Evolutionary conservation across 35 echinoderm and acorn worm species (phyloP).

Genomic region (Nesometra sesokonis): DNA sequence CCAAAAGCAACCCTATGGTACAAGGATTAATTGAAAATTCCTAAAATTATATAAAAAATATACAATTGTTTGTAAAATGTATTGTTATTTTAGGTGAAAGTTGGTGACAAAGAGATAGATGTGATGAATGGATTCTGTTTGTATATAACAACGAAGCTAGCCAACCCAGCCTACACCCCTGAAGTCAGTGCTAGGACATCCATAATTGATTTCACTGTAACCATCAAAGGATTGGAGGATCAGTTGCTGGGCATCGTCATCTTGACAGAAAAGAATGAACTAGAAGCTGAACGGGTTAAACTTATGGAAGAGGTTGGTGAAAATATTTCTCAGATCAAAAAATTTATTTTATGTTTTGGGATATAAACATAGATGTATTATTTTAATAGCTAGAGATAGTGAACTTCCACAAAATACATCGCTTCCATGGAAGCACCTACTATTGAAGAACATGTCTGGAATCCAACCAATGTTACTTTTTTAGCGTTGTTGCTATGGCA

Average conservation of each 20-base stretch:
- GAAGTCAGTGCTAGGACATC: constrained; percentile 88
- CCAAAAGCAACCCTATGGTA: too few relatives aligned
- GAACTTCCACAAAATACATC: too few relatives aligned
- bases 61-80: neutral
- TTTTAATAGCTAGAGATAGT: too few relatives aligned
- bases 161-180: constrained; percentile 90
- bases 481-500: too few relatives aligned
- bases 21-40: too few relatives aligned
- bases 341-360: too few relatives aligned
- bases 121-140: constrained; percentile 57
- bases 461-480: too few relatives aligned
- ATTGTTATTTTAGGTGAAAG: constrained; percentile 61
- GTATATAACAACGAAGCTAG: constrained; percentile 95
- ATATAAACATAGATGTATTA: too few relatives aligned
- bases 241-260: constrained; percentile 91
- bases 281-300: constrained; percentile 80
- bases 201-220: constrained; percentile 93
- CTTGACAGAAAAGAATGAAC: constrained; percentile 92
- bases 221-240: constrained; percentile 89
- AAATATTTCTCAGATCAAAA: neutral
- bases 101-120: constrained; percentile 94
- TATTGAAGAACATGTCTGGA: too few relatives aligned
- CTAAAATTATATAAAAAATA: too few relatives aligned
- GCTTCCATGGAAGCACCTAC: too few relatives aligned
- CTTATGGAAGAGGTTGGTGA: constrained; percentile 73